Evolutionary conservation across 2,888 invertebrate species (phyloP).

Genomic region (Polyommatus icarus): DNA sequence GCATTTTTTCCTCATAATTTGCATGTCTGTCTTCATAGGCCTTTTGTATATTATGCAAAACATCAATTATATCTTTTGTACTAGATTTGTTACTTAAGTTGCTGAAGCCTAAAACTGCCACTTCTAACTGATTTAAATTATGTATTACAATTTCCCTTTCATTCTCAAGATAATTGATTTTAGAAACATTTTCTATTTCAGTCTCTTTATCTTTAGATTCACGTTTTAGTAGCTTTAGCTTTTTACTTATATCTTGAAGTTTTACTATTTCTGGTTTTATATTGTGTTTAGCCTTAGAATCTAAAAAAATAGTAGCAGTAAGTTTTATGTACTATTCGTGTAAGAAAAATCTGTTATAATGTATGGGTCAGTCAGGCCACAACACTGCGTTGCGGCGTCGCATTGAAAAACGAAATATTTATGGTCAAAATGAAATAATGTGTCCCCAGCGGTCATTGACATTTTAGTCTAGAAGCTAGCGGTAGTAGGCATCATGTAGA

Average conservation of each 20-base stretch:
- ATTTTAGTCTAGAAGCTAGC: no score
- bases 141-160: constrained; percentile 60
- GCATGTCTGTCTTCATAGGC: constrained; percentile 51
- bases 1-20: constrained; percentile 58
- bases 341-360: background rate
- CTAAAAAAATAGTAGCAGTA: constrained; percentile 47
- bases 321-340: background rate
- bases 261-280: constrained; percentile 66
- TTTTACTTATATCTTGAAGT: constrained; percentile 57
- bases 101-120: constrained; percentile 61
- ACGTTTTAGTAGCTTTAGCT: constrained; percentile 53
- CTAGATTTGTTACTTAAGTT: constrained; percentile 52
- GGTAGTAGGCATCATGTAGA: no score
- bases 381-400: no score
- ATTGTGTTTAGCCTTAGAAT: constrained; percentile 71
- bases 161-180: constrained; percentile 54
- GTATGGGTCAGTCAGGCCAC: no score
- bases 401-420: no score
- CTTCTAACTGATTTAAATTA: constrained; percentile 63
- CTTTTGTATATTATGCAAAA: constrained; percentile 58
- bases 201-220: constrained; percentile 51
- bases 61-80: constrained; percentile 54
- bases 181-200: constrained; percentile 52
- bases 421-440: no score
- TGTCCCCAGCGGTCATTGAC: no score